Evolutionary conservation across 2,797 vertebrate species (phyloP).

Genomic region (Crenichthys baileyi): DNA sequence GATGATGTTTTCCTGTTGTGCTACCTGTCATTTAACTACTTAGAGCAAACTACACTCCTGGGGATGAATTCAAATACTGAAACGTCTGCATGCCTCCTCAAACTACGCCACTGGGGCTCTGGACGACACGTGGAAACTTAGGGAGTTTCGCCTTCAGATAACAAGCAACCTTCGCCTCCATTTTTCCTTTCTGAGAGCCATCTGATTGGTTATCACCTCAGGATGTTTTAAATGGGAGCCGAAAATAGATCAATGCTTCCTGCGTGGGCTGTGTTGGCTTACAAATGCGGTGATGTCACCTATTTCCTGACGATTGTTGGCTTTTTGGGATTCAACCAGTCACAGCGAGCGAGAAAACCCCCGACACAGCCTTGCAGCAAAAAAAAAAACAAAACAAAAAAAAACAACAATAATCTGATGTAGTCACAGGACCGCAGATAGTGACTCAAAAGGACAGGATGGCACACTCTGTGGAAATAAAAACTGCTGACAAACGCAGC

Average conservation of each 20-base stretch:
- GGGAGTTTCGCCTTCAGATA: background rate
- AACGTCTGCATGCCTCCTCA: background rate
- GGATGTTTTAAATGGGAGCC: slow-evolving; percentile 57
- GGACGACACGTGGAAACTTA: background rate
- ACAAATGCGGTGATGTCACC: slow-evolving; percentile 73
- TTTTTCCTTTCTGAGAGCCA: background rate
- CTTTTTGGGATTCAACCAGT: slow-evolving; percentile 39
- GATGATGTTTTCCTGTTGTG: background rate
- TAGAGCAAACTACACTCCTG: background rate
- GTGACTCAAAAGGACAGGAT: slow-evolving; percentile 8
- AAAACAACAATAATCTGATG: background rate
- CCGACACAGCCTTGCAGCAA: slow-evolving; percentile 1
- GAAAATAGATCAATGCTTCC: slow-evolving; percentile 74
- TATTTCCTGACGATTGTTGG: slow-evolving; percentile 71
- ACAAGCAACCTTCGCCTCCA: background rate
- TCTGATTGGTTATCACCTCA: slow-evolving; percentile 11
- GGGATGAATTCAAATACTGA: too few relatives aligned
- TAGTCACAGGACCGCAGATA: slow-evolving; percentile 10
- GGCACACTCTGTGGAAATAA: slow-evolving; percentile 7
- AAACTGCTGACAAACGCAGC: background rate
- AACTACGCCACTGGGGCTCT: background rate
- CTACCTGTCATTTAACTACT: slow-evolving; percentile 5
- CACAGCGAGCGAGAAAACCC: slow-evolving; percentile 49
- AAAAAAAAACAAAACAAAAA: background rate
- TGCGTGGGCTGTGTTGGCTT: slow-evolving; percentile 66